Evolutionary conservation across 2,888 invertebrate genomes (phyloP).

Genomic region (Eilema griseolum): DNA sequence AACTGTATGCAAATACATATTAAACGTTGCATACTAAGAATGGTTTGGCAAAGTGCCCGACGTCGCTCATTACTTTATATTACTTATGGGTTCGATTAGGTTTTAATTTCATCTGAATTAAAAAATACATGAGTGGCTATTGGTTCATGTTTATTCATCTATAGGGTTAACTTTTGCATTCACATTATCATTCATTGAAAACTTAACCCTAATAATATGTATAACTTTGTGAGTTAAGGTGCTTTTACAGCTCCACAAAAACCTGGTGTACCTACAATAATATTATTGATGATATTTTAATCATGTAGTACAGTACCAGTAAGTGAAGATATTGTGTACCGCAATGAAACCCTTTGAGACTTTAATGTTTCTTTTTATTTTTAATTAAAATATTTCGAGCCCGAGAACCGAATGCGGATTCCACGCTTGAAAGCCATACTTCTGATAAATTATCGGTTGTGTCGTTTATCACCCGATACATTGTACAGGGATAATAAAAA

Average conservation of each 20-base stretch:
- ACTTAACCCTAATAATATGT: too few species aligned
- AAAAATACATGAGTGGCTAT: neutral
- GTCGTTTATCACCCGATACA: slow-evolving; percentile 51
- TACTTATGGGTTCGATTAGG: neutral
- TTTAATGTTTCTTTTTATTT: slow-evolving; percentile 30
- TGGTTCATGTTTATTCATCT: neutral
- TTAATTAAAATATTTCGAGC: slow-evolving; percentile 45
- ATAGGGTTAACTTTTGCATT: neutral
- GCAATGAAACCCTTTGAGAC: slow-evolving; percentile 25
- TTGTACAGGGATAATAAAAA: slow-evolving; percentile 50
- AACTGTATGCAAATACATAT: neutral
- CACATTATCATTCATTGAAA: too few species aligned
- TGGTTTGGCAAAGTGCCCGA: neutral
- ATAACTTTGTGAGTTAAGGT: neutral
- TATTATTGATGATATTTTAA: slow-evolving; percentile 19
- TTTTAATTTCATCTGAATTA: neutral
- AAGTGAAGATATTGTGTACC: slow-evolving; percentile 22
- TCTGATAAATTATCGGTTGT: slow-evolving; percentile 51
- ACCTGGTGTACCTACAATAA: neutral
- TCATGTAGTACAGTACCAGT: slow-evolving; percentile 16
- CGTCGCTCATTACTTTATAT: neutral
- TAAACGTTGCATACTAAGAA: neutral
- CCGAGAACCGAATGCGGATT: slow-evolving; percentile 39
- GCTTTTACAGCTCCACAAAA: neutral
- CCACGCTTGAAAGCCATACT: slow-evolving; percentile 51